Evolutionary conservation across 2,113 vertebrate genomes (phyloP), one percentile per base, ranked within the genome.

Genomic region (Sphaerodactylus townsendi): DNA sequence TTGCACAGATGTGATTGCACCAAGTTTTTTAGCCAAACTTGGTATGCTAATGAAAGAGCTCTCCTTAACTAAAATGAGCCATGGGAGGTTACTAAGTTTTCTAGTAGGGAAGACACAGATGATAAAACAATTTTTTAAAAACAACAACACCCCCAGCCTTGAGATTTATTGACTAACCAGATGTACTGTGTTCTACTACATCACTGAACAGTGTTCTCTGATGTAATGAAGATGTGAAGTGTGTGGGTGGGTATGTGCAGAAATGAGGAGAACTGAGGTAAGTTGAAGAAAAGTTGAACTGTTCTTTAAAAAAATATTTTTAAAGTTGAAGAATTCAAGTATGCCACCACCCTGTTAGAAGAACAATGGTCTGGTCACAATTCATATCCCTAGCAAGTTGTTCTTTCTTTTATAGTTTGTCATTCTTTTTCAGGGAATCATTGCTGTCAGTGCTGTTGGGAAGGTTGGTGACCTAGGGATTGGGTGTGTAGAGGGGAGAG

Each of bases 401-500:
- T 8, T 39, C 86, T 11, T 73, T 68, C 73, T 90, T 64, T 94
- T 77, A 14, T 48, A 85, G 92, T 91, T 93, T 94, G 91, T 94
- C 87, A 85, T 92, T 85, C 79, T 83, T 92, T 91, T 92, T 92
- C 88, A 91, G 88, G 74, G 76, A 91, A 87, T 89, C 30, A 0
- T 91, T 53, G 14, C 84, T 94, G 90, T 94, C 89, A 93, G 87
- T 2, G 0, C 66, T 79, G 68, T 46, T 78, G 87, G 90, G 87
- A 88, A 93, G 89, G 92, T 93, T 92, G 84, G 89, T 82, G 92
- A 94, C 88, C 93, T 88, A 70, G 88, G 90, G 93, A 94, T 56
- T 93, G 95, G 92, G 92, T 94, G 91, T 93, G 93, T 91, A 95
- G 78, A 91, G 62, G 87, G 89, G 88, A 94, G 92, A 93, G 91